Evolutionary conservation across 1,140 invertebrate genomes (phyloP).

Genomic region (Diabrotica virgifera): DNA sequence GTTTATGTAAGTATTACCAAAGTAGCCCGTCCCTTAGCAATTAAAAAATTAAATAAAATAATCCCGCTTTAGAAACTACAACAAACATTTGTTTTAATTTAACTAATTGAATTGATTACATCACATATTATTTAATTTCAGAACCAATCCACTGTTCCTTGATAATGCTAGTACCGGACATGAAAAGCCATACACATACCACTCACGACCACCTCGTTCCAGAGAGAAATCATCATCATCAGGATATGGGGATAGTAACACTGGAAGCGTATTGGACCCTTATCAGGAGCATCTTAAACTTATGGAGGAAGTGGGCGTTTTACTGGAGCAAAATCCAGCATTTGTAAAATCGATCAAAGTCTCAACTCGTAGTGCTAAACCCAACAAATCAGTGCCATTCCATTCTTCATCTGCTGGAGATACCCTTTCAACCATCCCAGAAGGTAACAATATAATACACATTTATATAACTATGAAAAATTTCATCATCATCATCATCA

Average conservation of each 20-base stretch:
- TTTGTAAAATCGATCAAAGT: slow-evolving; percentile 43
- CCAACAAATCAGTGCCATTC: slow-evolving; percentile 31
- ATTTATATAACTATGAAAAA: too few species aligned
- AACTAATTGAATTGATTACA: too few species aligned
- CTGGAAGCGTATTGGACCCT: slow-evolving; percentile 34
- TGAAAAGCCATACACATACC: slow-evolving; percentile 9
- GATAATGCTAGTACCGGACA: background rate
- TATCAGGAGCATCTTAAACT: slow-evolving; percentile 33
- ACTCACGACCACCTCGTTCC: slow-evolving; percentile 12
- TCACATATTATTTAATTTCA: slow-evolving; percentile 20
- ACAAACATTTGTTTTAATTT: too few species aligned
- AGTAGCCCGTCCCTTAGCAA: too few species aligned
- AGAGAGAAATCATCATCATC: slow-evolving; percentile 41
- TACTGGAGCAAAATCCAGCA: slow-evolving; percentile 43
- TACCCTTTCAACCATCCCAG: slow-evolving; percentile 45
- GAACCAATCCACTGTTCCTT: slow-evolving; percentile 36
- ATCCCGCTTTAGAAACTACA: too few species aligned
- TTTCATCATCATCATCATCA: too few species aligned
- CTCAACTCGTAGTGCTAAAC: slow-evolving; percentile 20
- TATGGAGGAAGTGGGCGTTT: slow-evolving; percentile 32
- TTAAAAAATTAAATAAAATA: too few species aligned
- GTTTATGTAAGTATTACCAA: too few species aligned
- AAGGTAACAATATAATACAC: slow-evolving; percentile 29
- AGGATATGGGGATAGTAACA: slow-evolving; percentile 43
- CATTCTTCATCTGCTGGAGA: slow-evolving; percentile 37